Conservation (phyloP, 2,797 vertebrate genomes). For the Brotula barbata region DNA sequence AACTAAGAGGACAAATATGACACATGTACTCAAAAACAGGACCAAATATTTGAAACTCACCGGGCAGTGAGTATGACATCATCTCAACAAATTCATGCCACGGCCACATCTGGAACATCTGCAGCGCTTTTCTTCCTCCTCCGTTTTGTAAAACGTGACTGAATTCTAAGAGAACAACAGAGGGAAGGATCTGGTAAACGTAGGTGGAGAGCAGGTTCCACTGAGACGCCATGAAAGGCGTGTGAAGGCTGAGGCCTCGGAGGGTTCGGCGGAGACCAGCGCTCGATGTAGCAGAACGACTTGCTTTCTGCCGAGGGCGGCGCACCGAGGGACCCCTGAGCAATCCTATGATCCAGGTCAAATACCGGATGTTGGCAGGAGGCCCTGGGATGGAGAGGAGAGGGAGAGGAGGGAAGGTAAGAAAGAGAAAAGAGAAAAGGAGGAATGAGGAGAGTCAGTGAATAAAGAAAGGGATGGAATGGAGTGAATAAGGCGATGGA, state of each 20-base stretch:
- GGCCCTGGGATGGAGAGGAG: background rate
- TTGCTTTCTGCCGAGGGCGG: conserved; percentile 5
- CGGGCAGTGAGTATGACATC: too few species aligned
- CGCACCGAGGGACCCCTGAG: conserved; percentile 1
- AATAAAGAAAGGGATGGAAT: too few species aligned
- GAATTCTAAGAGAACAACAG: background rate
- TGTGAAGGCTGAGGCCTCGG: conserved; percentile 29
- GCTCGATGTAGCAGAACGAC: conserved; percentile 26
- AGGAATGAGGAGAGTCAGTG: background rate
- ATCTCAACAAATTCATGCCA: too few species aligned
- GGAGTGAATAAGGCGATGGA: rapidly evolving
- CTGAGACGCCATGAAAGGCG: conserved; percentile 39
- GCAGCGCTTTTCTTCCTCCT: too few species aligned
- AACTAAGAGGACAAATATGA: too few species aligned
- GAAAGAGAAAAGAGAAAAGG: background rate
- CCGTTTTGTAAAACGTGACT: too few species aligned
- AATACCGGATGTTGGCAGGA: conserved; percentile 5
- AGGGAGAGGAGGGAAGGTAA: background rate
- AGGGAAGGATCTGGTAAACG: background rate
- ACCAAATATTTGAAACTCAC: too few species aligned
- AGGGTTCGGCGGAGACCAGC: conserved; percentile 25
- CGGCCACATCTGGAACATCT: too few species aligned
- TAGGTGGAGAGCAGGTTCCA: conserved; percentile 14
- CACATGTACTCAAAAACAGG: too few species aligned
- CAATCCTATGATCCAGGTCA: conserved; percentile 18